Evolutionary conservation across 2,888 invertebrate species (phyloP).

Genomic region (Trilocha varians): DNA sequence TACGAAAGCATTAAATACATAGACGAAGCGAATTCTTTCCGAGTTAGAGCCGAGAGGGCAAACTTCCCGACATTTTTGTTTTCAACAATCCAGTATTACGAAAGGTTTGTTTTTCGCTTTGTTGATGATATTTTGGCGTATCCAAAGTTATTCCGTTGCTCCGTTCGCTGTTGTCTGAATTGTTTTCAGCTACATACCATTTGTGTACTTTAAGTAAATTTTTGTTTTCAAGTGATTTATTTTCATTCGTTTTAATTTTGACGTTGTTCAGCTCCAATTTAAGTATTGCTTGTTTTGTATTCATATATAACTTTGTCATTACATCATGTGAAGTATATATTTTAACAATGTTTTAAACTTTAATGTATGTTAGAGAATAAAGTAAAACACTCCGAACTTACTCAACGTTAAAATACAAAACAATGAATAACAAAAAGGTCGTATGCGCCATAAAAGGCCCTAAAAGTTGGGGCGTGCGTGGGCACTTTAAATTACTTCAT

Average conservation of each 20-base stretch:
- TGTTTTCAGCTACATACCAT: constrained; percentile 30
- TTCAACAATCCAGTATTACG: constrained; percentile 31
- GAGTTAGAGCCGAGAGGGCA: constrained; percentile 17
- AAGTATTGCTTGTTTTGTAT: not conserved
- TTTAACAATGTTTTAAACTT: too few relatives aligned
- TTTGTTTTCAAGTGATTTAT: too few relatives aligned
- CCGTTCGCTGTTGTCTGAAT: constrained; percentile 38
- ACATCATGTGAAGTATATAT: too few relatives aligned
- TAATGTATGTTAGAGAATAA: too few relatives aligned
- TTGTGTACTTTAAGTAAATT: too few relatives aligned
- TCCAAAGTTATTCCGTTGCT: constrained; percentile 44
- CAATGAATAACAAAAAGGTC: not conserved
- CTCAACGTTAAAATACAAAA: not conserved
- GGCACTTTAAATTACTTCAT: not conserved
- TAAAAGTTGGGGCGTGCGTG: not conserved
- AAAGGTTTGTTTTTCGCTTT: constrained; percentile 45
- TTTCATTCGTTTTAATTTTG: too few relatives aligned
- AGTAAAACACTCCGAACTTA: too few relatives aligned
- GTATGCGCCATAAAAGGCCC: not conserved
- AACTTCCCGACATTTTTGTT: constrained; percentile 41
- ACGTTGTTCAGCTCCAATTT: constrained; percentile 2
- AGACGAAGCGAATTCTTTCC: constrained; percentile 33
- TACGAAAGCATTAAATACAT: constrained; percentile 25
- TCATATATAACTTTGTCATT: too few relatives aligned
- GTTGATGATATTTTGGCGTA: constrained; percentile 45